A percentile compares a stretch with the other conserved stretches of the same genome.
These are phyloP conservation scores for Napeogenes inachia DNA, from an alignment of 2,888 invertebrate species.

Conservation along the genomic window DNA sequence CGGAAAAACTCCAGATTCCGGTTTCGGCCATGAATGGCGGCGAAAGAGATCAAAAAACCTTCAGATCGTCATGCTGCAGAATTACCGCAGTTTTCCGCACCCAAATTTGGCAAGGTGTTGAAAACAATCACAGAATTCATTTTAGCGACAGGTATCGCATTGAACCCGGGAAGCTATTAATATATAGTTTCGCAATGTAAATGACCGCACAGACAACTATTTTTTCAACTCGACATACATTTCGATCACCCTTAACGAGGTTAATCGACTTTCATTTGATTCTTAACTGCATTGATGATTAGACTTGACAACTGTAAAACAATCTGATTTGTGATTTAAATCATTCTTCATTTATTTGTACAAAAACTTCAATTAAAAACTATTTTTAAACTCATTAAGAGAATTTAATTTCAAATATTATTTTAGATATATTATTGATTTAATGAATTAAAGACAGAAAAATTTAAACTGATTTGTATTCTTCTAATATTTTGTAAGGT, in stretches of 20 bases:
- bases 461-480: too few relatives aligned
- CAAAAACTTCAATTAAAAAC: too few relatives aligned
- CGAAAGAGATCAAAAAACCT: too few relatives aligned
- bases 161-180: background rate
- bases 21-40: too few relatives aligned
- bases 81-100: too few relatives aligned
- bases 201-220: conserved; percentile 3
- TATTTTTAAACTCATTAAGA: too few relatives aligned
- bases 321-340: conserved; percentile 4
- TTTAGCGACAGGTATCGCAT: conserved; percentile 4
- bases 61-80: too few relatives aligned
- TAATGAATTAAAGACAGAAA: too few relatives aligned
- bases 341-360: background rate
- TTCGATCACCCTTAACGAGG: conserved; percentile 7
- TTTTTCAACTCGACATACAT: conserved; percentile 4
- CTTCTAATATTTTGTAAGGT: too few relatives aligned
- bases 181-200: background rate
- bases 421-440: too few relatives aligned
- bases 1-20: too few relatives aligned
- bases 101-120: background rate
- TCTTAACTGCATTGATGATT: conserved; percentile 1
- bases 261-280: conserved; percentile 6
- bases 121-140: conserved; percentile 5
- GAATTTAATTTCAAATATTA: too few relatives aligned
- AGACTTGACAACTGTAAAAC: background rate